Conservation (phyloP, 64 coral and sea anemone genomes). For the Hydrozoanthus tunicans region DNA sequence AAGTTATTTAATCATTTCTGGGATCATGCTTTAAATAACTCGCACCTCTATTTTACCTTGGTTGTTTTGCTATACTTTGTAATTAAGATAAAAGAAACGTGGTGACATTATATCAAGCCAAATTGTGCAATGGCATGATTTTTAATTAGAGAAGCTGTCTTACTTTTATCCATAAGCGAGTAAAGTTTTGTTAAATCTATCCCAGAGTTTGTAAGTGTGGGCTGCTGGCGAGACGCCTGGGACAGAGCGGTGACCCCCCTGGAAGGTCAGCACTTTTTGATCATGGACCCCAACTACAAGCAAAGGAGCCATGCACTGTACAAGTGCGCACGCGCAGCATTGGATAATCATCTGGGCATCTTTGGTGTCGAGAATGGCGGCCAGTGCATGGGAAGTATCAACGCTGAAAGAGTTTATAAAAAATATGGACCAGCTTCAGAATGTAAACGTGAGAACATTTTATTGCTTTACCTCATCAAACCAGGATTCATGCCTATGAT, state of each 20-base stretch:
- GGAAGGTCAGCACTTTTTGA: conserved; percentile 69
- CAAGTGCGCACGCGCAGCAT: conserved; percentile 84
- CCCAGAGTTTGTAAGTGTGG: conserved; percentile 85
- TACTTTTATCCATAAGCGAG: too few relatives aligned
- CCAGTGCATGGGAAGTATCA: conserved; percentile 83
- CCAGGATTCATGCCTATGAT: too few relatives aligned
- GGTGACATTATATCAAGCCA: too few relatives aligned
- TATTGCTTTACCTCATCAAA: too few relatives aligned
- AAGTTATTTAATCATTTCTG: too few relatives aligned
- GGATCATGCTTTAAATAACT: too few relatives aligned
- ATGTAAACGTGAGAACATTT: conserved; percentile 62
- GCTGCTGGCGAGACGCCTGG: conserved; percentile 93
- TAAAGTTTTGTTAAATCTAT: not conserved
- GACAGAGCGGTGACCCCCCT: conserved; percentile 67
- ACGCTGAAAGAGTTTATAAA: conserved; percentile 33
- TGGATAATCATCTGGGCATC: conserved; percentile 62
- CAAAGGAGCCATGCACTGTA: conserved; percentile 66
- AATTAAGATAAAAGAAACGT: too few relatives aligned
- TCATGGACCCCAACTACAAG: conserved; percentile 97
- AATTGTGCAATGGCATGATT: too few relatives aligned
- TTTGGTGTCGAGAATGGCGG: conserved; percentile 97
- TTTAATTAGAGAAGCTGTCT: too few relatives aligned
- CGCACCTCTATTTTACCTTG: too few relatives aligned
- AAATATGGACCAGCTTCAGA: conserved; percentile 73
- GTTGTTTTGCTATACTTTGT: too few relatives aligned